Base-by-base conservation (phyloP, 1,140 invertebrate genomes). In the Metopolophium dirhodum region DNA sequence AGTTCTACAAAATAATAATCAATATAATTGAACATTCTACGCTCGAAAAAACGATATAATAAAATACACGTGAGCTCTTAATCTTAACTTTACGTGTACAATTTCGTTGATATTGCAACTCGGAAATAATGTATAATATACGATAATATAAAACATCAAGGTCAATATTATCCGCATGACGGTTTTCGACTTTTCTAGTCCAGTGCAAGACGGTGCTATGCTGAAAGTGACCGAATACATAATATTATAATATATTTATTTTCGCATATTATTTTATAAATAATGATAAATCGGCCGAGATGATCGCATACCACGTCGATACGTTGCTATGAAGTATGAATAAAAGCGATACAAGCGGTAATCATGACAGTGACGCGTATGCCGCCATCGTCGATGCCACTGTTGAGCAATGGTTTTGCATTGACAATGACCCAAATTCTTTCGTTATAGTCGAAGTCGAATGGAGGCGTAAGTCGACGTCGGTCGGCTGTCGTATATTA, bases 381-480 rank as follows among this genome's bases (percentile, higher is more conserved):
- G 18, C n/a, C 9, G 11, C 22, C 49, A 37, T 41, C 2, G 37
- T 57, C 23, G 37, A 41, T 22, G 61, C 41, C 68, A 49, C 61
- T 26, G n/a, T 82, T 82, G 91, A 85, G 47, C 77, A 92, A 92
- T 92, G 9, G 26, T 49, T 82, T 83, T 92, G 83, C 91, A 92
- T 92, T 92, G 77, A 92, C 91, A 92, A 54, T 92, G 77, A 92
- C 77, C 91, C 45, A 92, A 92, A 82, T 92, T 49, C 47, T 35
- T 82, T 41, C 88, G 35, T 89, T 30, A n/a, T 77, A 77, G 61
- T 77, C 61, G 26, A 61, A 61, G 35, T 54, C 18, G 35, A 57
- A 57, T 89, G 26, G 22, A 89, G 61, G 11, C 88, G 35, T 18
- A 37, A 23, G 35, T 57, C 51, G 49, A 26, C 9, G 9, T 23